A percentile compares a stretch with the other conserved stretches of the same genome.
Conservation (phyloP, 2,888 invertebrate species). For the Noctua janthina region DNA sequence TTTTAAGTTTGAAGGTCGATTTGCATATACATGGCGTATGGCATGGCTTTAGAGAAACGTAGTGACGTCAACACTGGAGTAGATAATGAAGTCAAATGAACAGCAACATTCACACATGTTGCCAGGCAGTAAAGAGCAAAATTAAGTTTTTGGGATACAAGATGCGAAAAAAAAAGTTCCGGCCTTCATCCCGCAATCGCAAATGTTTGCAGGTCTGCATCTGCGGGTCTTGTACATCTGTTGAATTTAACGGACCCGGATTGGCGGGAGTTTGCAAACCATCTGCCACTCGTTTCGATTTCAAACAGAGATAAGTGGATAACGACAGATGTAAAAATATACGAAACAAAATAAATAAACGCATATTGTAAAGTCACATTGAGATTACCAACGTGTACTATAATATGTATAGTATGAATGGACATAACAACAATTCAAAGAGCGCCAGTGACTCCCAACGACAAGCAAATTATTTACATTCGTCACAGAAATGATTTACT, state of each 20-base stretch:
- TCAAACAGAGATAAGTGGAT: slow-evolving; percentile 58
- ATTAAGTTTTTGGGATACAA: slow-evolving; percentile 14
- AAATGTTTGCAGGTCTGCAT: slow-evolving; percentile 60
- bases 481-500: slow-evolving; percentile 36
- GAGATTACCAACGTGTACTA: slow-evolving; percentile 13
- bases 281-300: slow-evolving; percentile 66
- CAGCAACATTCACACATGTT: slow-evolving; percentile 8
- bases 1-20: slow-evolving; percentile 41
- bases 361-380: slow-evolving; percentile 34
- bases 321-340: slow-evolving; percentile 58
- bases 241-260: slow-evolving; percentile 50
- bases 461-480: slow-evolving; percentile 28
- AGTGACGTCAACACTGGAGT: slow-evolving; percentile 15
- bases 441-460: slow-evolving; percentile 4
- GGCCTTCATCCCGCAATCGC: slow-evolving; percentile 30
- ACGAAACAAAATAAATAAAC: slow-evolving; percentile 34
- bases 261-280: slow-evolving; percentile 61
- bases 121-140: background rate
- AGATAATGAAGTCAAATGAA: slow-evolving; percentile 12
- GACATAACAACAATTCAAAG: slow-evolving; percentile 19
- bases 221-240: slow-evolving; percentile 65
- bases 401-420: slow-evolving; percentile 2
- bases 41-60: background rate
- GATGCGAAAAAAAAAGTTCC: slow-evolving; percentile 38
- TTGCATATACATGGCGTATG: background rate